These are phyloP conservation scores for Cercopithecus mitis DNA, from an alignment of 2,797 vertebrate species.

Conservation along the genomic window DNA sequence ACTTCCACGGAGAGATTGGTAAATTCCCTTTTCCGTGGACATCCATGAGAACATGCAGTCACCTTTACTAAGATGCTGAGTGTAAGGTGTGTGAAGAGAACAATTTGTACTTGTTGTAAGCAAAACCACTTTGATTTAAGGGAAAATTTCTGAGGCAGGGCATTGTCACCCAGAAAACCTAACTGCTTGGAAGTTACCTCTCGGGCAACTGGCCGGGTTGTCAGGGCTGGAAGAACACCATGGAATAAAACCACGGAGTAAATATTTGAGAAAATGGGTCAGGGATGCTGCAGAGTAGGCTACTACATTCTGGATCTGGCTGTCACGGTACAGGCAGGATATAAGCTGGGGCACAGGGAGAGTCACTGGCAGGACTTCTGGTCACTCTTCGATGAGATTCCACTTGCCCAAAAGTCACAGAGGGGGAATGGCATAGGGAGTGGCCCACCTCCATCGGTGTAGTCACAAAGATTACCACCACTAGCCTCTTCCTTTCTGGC, in stretches of 20 bases:
- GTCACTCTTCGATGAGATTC: neutral
- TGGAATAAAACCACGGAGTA: neutral
- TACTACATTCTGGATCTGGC: neutral
- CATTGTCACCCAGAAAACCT: neutral
- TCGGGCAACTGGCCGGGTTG: neutral
- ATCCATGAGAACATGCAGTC: fast-evolving
- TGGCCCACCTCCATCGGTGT: too few relatives aligned
- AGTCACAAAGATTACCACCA: fast-evolving
- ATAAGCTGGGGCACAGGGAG: neutral
- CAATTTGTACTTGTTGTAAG: neutral
- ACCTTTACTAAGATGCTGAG: neutral
- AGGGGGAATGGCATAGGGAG: neutral
- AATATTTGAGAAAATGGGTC: neutral
- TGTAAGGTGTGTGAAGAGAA: neutral
- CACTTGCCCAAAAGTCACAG: neutral
- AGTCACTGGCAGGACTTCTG: neutral
- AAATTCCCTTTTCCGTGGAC: neutral
- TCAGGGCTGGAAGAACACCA: neutral
- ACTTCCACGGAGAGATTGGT: neutral
- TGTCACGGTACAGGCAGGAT: neutral
- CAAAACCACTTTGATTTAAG: neutral
- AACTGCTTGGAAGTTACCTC: neutral
- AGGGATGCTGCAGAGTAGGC: neutral
- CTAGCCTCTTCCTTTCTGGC: neutral
- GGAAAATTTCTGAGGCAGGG: neutral